Evolutionary conservation across 2,888 invertebrate species (phyloP).

Genomic region (Calameuta idolon): DNA sequence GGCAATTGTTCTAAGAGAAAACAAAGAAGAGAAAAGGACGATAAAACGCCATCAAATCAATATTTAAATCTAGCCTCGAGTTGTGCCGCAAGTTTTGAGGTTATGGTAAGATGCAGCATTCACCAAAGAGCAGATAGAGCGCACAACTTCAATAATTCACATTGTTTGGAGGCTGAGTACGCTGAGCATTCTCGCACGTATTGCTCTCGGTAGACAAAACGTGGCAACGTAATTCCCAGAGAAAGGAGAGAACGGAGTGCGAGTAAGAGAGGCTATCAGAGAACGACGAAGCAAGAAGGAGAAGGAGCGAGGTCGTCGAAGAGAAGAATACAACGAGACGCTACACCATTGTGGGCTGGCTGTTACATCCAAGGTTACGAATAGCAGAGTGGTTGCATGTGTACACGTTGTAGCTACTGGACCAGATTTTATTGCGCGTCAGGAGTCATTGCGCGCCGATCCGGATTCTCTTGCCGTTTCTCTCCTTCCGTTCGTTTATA

Average conservation of each 20-base stretch:
- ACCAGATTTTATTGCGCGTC: conserved; percentile 14
- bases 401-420: conserved; percentile 10
- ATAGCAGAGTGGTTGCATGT: conserved; percentile 24
- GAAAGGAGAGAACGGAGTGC: background rate
- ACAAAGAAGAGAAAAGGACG: background rate
- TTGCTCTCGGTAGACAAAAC: conserved; percentile 6
- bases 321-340: conserved; percentile 30
- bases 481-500: background rate
- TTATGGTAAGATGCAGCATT: background rate
- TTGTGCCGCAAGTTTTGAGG: background rate
- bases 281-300: conserved; percentile 2
- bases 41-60: background rate
- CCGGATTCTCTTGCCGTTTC: background rate
- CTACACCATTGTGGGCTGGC: conserved; percentile 41
- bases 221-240: background rate
- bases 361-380: conserved; percentile 49
- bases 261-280: background rate
- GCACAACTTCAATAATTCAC: background rate
- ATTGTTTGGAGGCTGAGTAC: background rate
- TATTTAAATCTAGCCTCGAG: no score
- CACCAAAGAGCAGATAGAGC: background rate
- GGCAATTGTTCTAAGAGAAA: background rate
- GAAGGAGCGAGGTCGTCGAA: conserved; percentile 28
- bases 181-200: background rate
- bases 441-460: background rate